Evolutionary conservation across 2,888 invertebrate genomes (phyloP).

Genomic region (Oscheius sp.): DNA sequence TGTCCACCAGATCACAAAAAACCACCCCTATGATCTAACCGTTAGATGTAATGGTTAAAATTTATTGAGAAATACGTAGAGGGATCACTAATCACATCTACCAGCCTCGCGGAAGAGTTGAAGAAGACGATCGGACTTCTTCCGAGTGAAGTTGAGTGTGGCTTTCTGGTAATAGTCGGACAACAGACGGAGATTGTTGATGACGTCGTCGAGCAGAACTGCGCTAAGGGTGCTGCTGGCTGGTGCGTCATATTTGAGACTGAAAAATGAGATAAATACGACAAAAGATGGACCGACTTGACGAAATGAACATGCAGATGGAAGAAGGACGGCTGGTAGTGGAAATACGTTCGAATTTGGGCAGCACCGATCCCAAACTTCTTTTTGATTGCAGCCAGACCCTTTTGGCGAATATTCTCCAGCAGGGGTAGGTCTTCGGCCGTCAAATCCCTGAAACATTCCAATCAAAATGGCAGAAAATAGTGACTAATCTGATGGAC

Average conservation of each 20-base stretch:
- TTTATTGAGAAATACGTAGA: no score
- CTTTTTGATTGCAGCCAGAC: constrained; percentile 83
- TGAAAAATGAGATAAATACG: constrained; percentile 21
- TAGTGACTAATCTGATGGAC: constrained; percentile 80
- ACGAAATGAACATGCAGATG: constrained; percentile 88
- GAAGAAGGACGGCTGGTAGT: constrained; percentile 90
- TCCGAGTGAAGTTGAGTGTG: constrained; percentile 84
- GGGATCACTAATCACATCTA: neutral
- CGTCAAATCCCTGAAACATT: constrained; percentile 80
- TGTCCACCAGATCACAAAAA: no score
- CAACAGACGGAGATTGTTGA: constrained; percentile 87
- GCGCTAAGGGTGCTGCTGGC: constrained; percentile 54
- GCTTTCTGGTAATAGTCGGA: constrained; percentile 86
- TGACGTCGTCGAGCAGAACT: constrained; percentile 84
- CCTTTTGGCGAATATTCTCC: constrained; percentile 84
- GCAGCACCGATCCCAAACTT: constrained; percentile 82
- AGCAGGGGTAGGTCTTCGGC: constrained; percentile 84
- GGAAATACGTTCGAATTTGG: constrained; percentile 77
- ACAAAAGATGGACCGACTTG: constrained; percentile 37
- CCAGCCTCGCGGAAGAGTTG: constrained; percentile 49
- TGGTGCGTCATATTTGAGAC: constrained; percentile 59
- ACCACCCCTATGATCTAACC: no score
- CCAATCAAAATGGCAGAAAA: neutral
- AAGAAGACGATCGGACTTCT: constrained; percentile 82
- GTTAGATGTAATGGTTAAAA: no score